A percentile compares a stretch with the other conserved stretches of the same genome.
These are phyloP conservation scores for Bergia puertoricense DNA, from an alignment of 92 coral and sea anemone species.

Conservation along the genomic window DNA sequence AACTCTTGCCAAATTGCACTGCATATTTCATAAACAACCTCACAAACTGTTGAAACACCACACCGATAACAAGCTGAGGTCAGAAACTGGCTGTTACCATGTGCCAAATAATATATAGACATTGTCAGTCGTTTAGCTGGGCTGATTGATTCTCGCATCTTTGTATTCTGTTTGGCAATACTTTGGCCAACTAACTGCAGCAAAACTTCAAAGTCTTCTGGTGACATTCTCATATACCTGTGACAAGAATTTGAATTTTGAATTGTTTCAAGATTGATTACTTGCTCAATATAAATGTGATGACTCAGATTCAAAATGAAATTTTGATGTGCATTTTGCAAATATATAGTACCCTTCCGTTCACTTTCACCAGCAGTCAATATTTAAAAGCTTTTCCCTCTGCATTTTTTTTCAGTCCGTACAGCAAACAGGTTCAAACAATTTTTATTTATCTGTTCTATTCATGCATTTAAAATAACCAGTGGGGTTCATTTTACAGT, in stretches of 20 bases:
- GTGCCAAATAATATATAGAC: constrained; percentile 52
- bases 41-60: constrained; percentile 35
- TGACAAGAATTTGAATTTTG: neutral
- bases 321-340: constrained; percentile 2
- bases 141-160: constrained; percentile 51
- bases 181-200: constrained; percentile 13
- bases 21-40: constrained; percentile 14
- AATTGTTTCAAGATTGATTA: neutral
- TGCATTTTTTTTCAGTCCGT: neutral
- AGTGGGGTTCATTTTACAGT: too few relatives aligned
- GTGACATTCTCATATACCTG: constrained; percentile 47
- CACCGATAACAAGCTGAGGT: neutral
- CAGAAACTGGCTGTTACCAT: constrained; percentile 48
- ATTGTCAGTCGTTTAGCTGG: constrained; percentile 51
- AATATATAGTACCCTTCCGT: neutral
- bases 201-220: constrained; percentile 29
- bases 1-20: neutral
- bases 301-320: neutral
- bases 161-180: constrained; percentile 34
- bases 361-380: constrained; percentile 1
- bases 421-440: too few relatives aligned
- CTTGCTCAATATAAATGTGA: neutral
- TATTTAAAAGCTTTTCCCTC: neutral
- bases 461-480: too few relatives aligned
- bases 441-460: too few relatives aligned